Evolutionary conservation across 2,113 vertebrate species (phyloP).

Genomic region (Potamarius usumacintae): DNA sequence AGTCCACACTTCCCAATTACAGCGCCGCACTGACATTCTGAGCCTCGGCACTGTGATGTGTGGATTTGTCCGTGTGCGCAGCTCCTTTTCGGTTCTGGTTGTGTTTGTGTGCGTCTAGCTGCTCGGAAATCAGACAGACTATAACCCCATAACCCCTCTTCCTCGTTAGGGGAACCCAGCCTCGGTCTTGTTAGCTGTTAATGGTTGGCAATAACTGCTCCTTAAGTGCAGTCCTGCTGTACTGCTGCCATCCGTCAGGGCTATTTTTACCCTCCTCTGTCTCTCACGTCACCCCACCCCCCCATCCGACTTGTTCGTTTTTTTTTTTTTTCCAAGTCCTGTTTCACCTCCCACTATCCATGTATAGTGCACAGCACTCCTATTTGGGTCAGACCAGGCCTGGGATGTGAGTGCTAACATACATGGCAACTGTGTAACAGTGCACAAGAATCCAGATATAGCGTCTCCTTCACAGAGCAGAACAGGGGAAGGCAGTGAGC

Average conservation of each 20-base stretch:
- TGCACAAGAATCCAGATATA: slow-evolving; percentile 39
- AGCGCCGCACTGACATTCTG: slow-evolving; percentile 40
- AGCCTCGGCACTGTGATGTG: slow-evolving; percentile 21
- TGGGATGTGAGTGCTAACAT: slow-evolving; percentile 34
- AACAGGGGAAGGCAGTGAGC: slow-evolving; percentile 31
- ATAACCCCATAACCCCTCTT: slow-evolving; percentile 41
- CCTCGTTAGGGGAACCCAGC: slow-evolving; percentile 49
- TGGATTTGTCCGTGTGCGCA: slow-evolving; percentile 3
- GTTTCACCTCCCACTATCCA: slow-evolving; percentile 55
- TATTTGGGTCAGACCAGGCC: slow-evolving; percentile 68
- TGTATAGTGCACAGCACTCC: slow-evolving; percentile 60
- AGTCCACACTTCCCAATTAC: slow-evolving; percentile 44
- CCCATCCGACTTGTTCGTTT: slow-evolving; percentile 9
- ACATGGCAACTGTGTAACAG: neutral
- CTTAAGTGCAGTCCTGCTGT: slow-evolving; percentile 27
- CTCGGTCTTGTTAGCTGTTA: slow-evolving; percentile 46
- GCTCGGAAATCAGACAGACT: slow-evolving; percentile 51
- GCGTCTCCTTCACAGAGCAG: slow-evolving; percentile 35
- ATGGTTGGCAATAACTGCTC: slow-evolving; percentile 40
- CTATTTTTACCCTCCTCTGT: slow-evolving; percentile 45
- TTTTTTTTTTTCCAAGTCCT: slow-evolving; percentile 51
- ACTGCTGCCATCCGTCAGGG: slow-evolving; percentile 26
- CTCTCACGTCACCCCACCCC: slow-evolving; percentile 28
- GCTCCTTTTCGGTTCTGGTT: slow-evolving; percentile 40
- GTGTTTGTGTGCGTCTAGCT: slow-evolving; percentile 56